Conservation (phyloP, 2,797 vertebrate species). For the Ateles fusciceps region DNA sequence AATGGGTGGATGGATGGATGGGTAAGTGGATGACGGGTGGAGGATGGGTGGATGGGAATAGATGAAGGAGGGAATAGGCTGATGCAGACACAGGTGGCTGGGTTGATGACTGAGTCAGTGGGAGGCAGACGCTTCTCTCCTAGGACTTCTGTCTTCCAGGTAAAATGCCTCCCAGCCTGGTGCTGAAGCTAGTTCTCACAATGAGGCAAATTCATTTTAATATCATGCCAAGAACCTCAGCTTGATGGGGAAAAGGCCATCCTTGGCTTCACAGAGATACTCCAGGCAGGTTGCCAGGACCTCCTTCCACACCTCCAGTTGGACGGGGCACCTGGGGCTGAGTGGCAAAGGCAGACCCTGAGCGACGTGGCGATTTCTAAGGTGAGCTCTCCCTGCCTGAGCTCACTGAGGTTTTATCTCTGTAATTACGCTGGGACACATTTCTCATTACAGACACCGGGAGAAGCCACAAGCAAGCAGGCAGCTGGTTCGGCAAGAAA, state of each 20-base stretch:
- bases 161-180: background rate
- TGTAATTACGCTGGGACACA: background rate
- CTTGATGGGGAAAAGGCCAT: rapidly evolving
- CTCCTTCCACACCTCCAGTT: rapidly evolving
- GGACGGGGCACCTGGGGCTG: background rate
- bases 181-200: background rate
- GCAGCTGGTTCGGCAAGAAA: background rate
- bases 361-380: background rate
- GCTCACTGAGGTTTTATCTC: background rate
- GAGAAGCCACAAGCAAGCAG: background rate
- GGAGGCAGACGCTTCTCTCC: background rate
- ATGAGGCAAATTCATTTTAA: background rate
- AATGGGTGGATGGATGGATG: background rate
- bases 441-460: background rate
- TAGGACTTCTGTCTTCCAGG: background rate
- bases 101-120: background rate
- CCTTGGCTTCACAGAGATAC: background rate
- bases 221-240: background rate
- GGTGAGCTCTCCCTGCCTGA: rapidly evolving
- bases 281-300: too few relatives aligned
- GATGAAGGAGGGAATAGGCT: background rate
- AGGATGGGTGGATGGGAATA: too few relatives aligned
- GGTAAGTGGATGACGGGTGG: too few relatives aligned
- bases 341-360: rapidly evolving
- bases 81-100: too few relatives aligned